Evolutionary conservation across 2,888 invertebrate species (phyloP), one percentile per base, ranked within the genome.

Genomic region (Lapara coniferarum): DNA sequence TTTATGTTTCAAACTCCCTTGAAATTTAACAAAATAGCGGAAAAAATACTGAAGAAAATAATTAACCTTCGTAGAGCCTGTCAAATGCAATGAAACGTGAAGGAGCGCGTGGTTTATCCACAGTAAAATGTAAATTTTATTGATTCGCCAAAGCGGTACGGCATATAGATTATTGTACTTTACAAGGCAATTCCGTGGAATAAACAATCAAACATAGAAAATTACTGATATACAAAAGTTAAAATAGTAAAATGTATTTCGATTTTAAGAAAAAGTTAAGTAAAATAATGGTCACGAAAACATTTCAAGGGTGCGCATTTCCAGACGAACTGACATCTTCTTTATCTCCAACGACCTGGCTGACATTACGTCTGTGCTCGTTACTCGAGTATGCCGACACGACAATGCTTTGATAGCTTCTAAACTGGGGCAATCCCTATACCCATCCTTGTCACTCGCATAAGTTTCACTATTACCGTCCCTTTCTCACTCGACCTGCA

Each of bases 361-460:
- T 63, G 63, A 63, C 63, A 82, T 84, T 81, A 81, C 81, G 79
- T 77, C 80, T 82, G 83, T 77, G 79, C 79, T 76, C 79, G 83
- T 85, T 85, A 82, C 82, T 75, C 74, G 75, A 78, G 79, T 76
- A 79, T 78, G 77, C 77, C 83, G 81, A 75, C 81, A 78, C 84
- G 85, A 88, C 91, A 92, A 91, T 90, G 87, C 87, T 88, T 82
- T 84, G 87, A 87, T 87, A 83, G 85, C 85, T 83, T 80, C 83
- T 86, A 87, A 92, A 89, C 85, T 89, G 85, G 92, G 90, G 81
- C 91, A 89, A 89, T 89, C 89, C 88, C 83, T 76, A 83, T 82
- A 87, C 85, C 87, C 82, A 78, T 92, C 91, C 85, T 83, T 86
- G 85, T 91, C 90, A 83, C 82, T 55, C 71, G 14, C 44, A 10